A percentile compares a stretch with the other conserved stretches of the same genome.
Evolutionary conservation across 1,140 invertebrate genomes (phyloP).

Genomic region (Armadillidium nasatum): DNA sequence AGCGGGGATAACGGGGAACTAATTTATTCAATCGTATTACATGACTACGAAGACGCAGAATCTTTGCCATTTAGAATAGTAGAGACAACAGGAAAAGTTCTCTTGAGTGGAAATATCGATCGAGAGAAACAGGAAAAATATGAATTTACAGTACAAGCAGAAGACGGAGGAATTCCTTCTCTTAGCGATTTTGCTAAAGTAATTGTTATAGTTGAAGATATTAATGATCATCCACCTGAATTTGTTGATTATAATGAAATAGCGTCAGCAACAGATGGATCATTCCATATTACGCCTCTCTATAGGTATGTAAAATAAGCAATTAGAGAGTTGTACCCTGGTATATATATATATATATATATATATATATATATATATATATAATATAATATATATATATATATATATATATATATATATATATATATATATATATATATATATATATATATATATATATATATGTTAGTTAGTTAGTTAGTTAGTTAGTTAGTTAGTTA

Average conservation of each 20-base stretch:
- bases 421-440: too few relatives aligned
- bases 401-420: too few relatives aligned
- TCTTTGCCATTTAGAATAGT: constrained; percentile 77
- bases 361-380: too few relatives aligned
- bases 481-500: too few relatives aligned
- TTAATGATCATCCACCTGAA: constrained; percentile 86
- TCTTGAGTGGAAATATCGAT: constrained; percentile 78
- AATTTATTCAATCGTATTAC: constrained; percentile 20
- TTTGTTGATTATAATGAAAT: constrained; percentile 54
- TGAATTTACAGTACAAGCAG: constrained; percentile 79
- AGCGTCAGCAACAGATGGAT: background rate
- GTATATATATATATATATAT: constrained; percentile 3
- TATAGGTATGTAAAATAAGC: background rate
- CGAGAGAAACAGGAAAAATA: constrained; percentile 80
- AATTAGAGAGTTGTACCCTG: constrained; percentile 7
- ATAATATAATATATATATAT: too few relatives aligned
- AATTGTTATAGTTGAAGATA: constrained; percentile 68
- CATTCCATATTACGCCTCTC: background rate
- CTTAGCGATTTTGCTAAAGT: constrained; percentile 81
- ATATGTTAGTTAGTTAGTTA: too few relatives aligned
- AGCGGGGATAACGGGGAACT: constrained; percentile 71
- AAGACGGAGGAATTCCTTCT: constrained; percentile 83
- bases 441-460: too few relatives aligned
- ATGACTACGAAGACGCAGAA: background rate
- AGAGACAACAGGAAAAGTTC: constrained; percentile 79